Percentiles rank a stretch among this genome's conserved stretches.
These are phyloP conservation scores for Axinella damicornis DNA, from an alignment of 37 sponge, comb jelly and placozoan genomes.

Conservation along the genomic window DNA sequence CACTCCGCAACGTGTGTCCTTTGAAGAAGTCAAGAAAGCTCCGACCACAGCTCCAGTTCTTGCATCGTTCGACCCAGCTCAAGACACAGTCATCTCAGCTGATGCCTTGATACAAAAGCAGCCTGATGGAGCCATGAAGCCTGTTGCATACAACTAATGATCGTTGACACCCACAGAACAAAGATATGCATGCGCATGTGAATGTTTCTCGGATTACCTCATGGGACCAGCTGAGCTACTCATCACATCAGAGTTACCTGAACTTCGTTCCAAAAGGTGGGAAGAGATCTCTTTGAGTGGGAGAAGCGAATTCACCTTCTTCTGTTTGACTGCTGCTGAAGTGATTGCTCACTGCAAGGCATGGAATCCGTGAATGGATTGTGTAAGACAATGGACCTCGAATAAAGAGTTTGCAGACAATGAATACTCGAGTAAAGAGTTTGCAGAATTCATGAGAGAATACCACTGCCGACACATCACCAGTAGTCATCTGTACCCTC, in stretches of 20 bases:
- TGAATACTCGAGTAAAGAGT: slow-evolving; percentile 39
- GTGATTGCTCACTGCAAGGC: slow-evolving; percentile 41
- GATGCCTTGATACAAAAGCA: slow-evolving; percentile 46
- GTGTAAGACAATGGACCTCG: slow-evolving; percentile 70
- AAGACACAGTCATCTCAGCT: slow-evolving; percentile 23
- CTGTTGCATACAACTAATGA: slow-evolving; percentile 55
- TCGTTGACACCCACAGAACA: slow-evolving; percentile 33
- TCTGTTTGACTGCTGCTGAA: slow-evolving; percentile 27
- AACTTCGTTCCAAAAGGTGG: slow-evolving; percentile 30
- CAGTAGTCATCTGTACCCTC: slow-evolving; percentile 59
- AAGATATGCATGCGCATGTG: slow-evolving; percentile 54
- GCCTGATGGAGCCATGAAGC: slow-evolving; percentile 12
- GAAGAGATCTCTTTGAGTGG: slow-evolving; percentile 38
- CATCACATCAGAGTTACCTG: slow-evolving; percentile 4
- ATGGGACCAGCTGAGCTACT: slow-evolving; percentile 44
- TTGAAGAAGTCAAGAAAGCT: slow-evolving; percentile 17
- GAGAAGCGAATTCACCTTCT: slow-evolving; percentile 1
- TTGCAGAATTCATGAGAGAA: slow-evolving; percentile 6
- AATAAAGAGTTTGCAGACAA: slow-evolving; percentile 5
- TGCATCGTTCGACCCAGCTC: slow-evolving; percentile 9
- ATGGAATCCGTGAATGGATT: slow-evolving; percentile 48
- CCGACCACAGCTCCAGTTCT: slow-evolving; percentile 21
- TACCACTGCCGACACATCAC: slow-evolving; percentile 49
- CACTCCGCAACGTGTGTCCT: slow-evolving; percentile 9
- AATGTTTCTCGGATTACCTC: slow-evolving; percentile 2